Base-by-base conservation (phyloP, 1,140 invertebrate genomes). In the Octopus sinensis region DNA sequence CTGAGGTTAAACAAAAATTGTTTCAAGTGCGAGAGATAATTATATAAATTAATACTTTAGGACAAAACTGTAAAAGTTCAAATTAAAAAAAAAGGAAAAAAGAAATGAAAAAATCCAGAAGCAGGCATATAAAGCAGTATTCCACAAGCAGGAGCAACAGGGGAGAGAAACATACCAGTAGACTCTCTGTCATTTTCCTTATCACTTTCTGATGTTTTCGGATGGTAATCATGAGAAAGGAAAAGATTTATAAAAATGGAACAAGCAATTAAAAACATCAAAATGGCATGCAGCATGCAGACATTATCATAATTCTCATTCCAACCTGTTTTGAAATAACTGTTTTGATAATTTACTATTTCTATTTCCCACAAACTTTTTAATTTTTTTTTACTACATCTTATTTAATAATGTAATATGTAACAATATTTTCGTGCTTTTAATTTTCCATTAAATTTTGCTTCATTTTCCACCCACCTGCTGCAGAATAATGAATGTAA, bases 151-250 rank as follows among this genome's bases (percentile, higher is more conserved):
- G 43, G 43, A 54, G 17, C 62, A 71, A 78, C n/a, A 56, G 23
- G 53, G 13, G 80, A 79, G 30, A 43, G 75, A 79, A n/a, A 76
- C 85, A 81, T 86, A 86, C 85, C 85, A 76, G 62, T 68, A 79
- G 85, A 86, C 75, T 86, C 85, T 76, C 77, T 82, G 78, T 86
- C 85, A 86, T 85, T 84, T 52, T 85, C 84, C 80, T 83, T 82
- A 53, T 82, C 84, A 83, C 81, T 83, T 79, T 84, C 83, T 85
- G 84, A 43, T 75, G 79, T 23, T 23, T 10, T 10, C 52, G 43
- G 54, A 51, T 52, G 30, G 30, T 73, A 75, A 51, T 30, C 76
- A 81, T 23, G 68, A 73, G 23, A 71, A 9, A 52, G 79, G 71
- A 79, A 30, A 79, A 52, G 68, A 53, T 76, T 78, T 43, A 43